Evolutionary conservation across 2,888 invertebrate species (phyloP).

Genomic region (Seira ritae): DNA sequence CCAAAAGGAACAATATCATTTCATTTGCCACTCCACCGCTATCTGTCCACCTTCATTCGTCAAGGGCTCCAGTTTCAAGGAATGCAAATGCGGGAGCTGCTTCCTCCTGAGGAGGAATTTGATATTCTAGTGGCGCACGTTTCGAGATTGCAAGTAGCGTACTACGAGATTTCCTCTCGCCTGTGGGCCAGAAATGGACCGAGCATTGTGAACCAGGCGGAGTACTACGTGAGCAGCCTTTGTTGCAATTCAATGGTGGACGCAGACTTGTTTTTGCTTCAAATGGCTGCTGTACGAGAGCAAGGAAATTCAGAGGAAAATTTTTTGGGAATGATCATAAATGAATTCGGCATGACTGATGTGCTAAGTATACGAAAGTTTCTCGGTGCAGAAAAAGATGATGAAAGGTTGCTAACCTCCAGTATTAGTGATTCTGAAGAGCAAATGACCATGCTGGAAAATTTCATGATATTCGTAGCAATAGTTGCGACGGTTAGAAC

Average conservation of each 20-base stretch:
- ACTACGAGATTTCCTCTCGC: slow-evolving; percentile 95
- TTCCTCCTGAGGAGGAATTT: slow-evolving; percentile 87
- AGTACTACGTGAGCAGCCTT: slow-evolving; percentile 97
- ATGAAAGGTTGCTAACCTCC: too few species aligned
- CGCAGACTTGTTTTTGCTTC: slow-evolving; percentile 88
- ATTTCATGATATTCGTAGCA: slow-evolving; percentile 92
- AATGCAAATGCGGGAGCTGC: slow-evolving; percentile 84
- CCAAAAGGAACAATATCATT: slow-evolving; percentile 93
- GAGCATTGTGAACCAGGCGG: slow-evolving; percentile 98
- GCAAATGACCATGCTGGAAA: slow-evolving; percentile 93
- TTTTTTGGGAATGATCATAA: slow-evolving; percentile 50
- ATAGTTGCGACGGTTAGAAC: slow-evolving; percentile 92
- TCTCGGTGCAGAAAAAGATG: too few species aligned
- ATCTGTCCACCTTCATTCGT: slow-evolving; percentile 90
- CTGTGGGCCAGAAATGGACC: slow-evolving; percentile 98
- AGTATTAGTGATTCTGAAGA: slow-evolving; percentile 84
- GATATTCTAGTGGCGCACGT: slow-evolving; percentile 93
- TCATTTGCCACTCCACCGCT: slow-evolving; percentile 97
- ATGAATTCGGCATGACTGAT: slow-evolving; percentile 54
- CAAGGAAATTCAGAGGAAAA: background rate
- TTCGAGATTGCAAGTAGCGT: slow-evolving; percentile 84
- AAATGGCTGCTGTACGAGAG: slow-evolving; percentile 57
- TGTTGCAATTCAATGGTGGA: slow-evolving; percentile 99
- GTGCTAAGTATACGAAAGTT: slow-evolving; percentile 45
- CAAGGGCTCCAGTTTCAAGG: slow-evolving; percentile 87